phyloP scores from a whole-genome alignment of 2,797 vertebrate species.

The Amniataba percoides region DNA sequence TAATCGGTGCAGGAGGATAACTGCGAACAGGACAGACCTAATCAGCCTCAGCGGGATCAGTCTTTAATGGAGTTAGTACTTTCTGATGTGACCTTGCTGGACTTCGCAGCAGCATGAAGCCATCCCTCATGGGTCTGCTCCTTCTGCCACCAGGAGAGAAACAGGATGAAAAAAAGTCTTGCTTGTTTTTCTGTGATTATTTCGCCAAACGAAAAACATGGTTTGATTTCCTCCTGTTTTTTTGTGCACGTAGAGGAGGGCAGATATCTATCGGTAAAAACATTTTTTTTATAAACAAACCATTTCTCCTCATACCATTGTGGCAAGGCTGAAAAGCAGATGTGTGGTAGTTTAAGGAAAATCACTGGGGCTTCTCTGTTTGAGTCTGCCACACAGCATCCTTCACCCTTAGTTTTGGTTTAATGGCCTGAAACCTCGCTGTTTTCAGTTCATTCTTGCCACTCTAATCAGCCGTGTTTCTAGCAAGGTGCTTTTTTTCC shows the following conservation, averaged over 20 bases:
- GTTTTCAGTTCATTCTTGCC: not conserved
- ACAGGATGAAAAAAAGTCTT: slow-evolving; percentile 11
- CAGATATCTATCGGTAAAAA: not conserved
- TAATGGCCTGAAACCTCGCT: not conserved
- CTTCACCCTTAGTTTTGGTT: not conserved
- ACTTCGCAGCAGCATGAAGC: slow-evolving; percentile 50
- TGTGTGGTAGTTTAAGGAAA: slow-evolving; percentile 2
- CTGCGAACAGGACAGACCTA: slow-evolving; percentile 56
- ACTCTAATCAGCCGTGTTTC: not conserved
- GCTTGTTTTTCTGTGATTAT: slow-evolving; percentile 29
- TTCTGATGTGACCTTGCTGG: slow-evolving; percentile 72
- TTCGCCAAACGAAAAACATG: slow-evolving; percentile 4
- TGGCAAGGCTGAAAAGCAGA: slow-evolving; percentile 1
- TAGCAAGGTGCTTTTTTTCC: not conserved
- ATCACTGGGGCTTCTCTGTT: not conserved
- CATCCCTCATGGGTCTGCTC: slow-evolving; percentile 46
- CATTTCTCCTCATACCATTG: not conserved
- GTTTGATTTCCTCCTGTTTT: slow-evolving; percentile 3
- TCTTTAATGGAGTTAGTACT: slow-evolving; percentile 74
- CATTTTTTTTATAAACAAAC: not conserved
- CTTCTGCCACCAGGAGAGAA: slow-evolving; percentile 27
- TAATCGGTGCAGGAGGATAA: slow-evolving; percentile 53
- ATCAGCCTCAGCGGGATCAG: slow-evolving; percentile 69
- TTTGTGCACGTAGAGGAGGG: not conserved
- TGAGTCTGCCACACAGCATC: not conserved